Conservation (phyloP, 2,888 invertebrate genomes). For the Altica lythri region DNA sequence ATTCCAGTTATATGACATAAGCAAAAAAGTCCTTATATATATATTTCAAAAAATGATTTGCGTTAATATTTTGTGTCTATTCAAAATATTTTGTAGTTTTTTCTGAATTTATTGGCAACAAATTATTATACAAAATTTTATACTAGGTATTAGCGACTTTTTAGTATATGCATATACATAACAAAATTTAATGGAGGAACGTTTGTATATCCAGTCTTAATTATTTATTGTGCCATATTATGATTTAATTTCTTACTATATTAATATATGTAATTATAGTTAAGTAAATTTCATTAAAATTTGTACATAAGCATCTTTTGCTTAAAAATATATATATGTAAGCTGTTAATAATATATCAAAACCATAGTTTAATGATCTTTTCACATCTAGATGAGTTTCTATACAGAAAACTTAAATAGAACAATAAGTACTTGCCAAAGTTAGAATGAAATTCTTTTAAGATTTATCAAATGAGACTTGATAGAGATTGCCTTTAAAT, state of each 20-base stretch:
- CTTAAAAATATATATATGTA: conserved; percentile 20
- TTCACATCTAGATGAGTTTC: conserved; percentile 19
- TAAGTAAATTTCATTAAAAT: conserved; percentile 18
- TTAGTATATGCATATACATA: too few relatives aligned
- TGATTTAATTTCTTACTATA: conserved; percentile 4
- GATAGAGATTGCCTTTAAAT: conserved; percentile 37
- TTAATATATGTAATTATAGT: conserved; percentile 19
- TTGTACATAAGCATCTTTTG: conserved; percentile 22
- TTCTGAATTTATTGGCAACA: too few relatives aligned
- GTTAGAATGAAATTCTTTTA: conserved; percentile 9
- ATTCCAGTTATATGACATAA: too few relatives aligned
- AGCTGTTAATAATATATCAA: conserved; percentile 22
- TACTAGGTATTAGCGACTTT: neutral
- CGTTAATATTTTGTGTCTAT: too few relatives aligned
- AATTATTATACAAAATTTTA: neutral
- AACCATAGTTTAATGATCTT: conserved; percentile 21
- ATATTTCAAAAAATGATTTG: too few relatives aligned
- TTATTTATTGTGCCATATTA: conserved; percentile 23
- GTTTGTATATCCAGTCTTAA: conserved; percentile 12
- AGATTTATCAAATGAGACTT: conserved; percentile 5
- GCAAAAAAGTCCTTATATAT: too few relatives aligned
- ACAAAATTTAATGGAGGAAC: neutral
- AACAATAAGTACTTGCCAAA: conserved; percentile 19
- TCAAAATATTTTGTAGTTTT: conserved; percentile 1
- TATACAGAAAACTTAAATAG: conserved; percentile 17